Base-by-base conservation (phyloP, 2,797 vertebrate species). In the Malacoctenus gilli region DNA sequence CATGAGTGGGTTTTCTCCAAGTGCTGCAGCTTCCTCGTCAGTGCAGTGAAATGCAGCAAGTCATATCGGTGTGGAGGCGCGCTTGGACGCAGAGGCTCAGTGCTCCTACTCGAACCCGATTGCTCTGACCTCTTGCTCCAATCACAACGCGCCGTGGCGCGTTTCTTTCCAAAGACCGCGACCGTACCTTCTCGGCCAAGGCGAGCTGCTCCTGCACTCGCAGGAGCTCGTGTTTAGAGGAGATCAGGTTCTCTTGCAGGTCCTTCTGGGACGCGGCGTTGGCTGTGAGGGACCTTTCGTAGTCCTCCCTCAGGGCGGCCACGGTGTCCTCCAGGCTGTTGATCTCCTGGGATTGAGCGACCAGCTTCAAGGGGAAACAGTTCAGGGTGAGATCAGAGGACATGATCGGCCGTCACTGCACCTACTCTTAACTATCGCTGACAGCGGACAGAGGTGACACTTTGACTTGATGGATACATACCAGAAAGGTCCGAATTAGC, bases 141-240 rank as follows among this genome's bases (percentile, higher is more conserved):
- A n/a, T n/a, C n/a, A n/a, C n/a, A n/a, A n/a, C n/a, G n/a, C n/a
- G n/a, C n/a, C n/a, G n/a, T n/a, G n/a, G n/a, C n/a, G n/a, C n/a
- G n/a, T n/a, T n/a, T n/a, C n/a, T n/a, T n/a, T n/a, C n/a, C n/a
- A n/a, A n/a, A n/a, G n/a, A n/a, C n/a, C n/a, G n/a, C 9, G 5
- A 28, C 6, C 43, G n/a, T 74, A 98, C 96, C 95, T 98, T 97
- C 78, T 99, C 96, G 48, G 97, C 93, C 85, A 95, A 52, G 22
- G 87, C 62, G 18, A 99, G 89, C 83, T 99, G 95, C 64, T 97
- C 95, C 84, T 94, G 95, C 54, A 96, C 92, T 70, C 90, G 92
- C 39, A 99, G 93, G 4, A 98, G 90, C 25, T 98, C 93, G 0
- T 97, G 97, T 72, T 95, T 98, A 55, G 96, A 91, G 1, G 92